Percentiles rank a stretch among this genome's conserved stretches.
Evolutionary conservation across 1,140 invertebrate genomes (phyloP).

Genomic region (Tribolium castaneum): DNA sequence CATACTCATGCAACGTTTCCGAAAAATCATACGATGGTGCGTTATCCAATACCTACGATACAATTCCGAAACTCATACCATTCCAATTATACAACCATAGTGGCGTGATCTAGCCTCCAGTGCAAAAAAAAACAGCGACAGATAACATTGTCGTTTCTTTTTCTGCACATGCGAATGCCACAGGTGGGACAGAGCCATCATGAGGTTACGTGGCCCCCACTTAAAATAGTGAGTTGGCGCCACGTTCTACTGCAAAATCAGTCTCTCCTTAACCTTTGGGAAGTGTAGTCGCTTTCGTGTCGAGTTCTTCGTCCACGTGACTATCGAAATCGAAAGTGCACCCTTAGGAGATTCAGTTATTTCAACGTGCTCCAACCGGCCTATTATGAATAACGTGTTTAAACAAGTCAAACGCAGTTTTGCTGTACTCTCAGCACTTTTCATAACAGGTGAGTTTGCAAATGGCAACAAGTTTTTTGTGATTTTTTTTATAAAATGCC

Average conservation of each 20-base stretch:
- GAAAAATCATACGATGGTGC: slow-evolving; percentile 20
- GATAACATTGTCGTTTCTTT: background rate
- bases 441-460: slow-evolving; percentile 56
- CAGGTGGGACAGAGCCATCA: background rate
- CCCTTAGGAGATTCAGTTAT: slow-evolving; percentile 4
- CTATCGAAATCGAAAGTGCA: slow-evolving; percentile 43
- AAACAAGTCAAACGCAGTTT: slow-evolving; percentile 58
- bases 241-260: slow-evolving; percentile 30
- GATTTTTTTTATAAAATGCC: background rate
- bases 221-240: slow-evolving; percentile 34
- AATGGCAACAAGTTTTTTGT: slow-evolving; percentile 1
- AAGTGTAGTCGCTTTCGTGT: slow-evolving; percentile 45
- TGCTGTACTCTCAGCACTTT: slow-evolving; percentile 56
- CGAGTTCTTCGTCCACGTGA: slow-evolving; percentile 46
- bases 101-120: slow-evolving; percentile 13
- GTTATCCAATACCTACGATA: background rate
- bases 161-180: background rate
- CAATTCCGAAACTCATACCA: background rate
- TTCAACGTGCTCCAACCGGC: slow-evolving; percentile 16
- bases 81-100: slow-evolving; percentile 30
- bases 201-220: background rate
- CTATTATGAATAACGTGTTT: slow-evolving; percentile 59
- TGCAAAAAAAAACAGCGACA: background rate
- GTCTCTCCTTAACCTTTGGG: slow-evolving; percentile 37
- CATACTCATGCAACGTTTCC: background rate